Evolutionary conservation across 1,140 invertebrate genomes (phyloP), one percentile per base, ranked within the genome.

Genomic region (Calycopis cecrops): DNA sequence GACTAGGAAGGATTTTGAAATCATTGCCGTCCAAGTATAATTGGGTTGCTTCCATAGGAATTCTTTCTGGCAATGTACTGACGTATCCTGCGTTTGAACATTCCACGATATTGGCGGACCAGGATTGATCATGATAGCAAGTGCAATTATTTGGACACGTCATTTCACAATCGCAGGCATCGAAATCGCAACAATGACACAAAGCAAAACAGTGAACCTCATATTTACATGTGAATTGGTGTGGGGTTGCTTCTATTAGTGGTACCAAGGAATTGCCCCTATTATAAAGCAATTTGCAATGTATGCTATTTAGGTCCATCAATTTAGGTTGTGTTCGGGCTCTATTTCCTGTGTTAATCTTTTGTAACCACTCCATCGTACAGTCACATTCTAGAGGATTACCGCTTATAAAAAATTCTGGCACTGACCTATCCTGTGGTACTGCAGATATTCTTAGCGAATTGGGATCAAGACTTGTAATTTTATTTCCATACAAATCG

Each of bases 101-200:
- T 79, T 97, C 96, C 3, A 98, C 96, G 33, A 97, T 94, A 80
- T 98, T 98, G 9, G 95, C 94, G 33, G 93, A 93, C 95, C 96
- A 97, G 11, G 94, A 94, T 73, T 96, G 94, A 80, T 97, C 96
- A 73, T 97, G 95, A 86, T 96, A 97, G 84, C 96, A 98, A 33
- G 94, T 94, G 79, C 96, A 98, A 71, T 96, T 95, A 48, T 91
- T 91, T 16, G 96, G 96, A 72, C 96, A 98, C 16, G 94, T 97
- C 96, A 98, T 97, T 89, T 97, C 95, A 88, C 96, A 98, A 76
- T 98, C 94, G 80, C 96, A 98, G 17, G 96, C 96, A 79, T 97
- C 95, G 71, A 96, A 98, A 74, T 98, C 96, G 79, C 96, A 98
- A 83, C 96, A 98, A 64, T 97, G 94, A 76, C 96, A 98, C 42